phyloP scores from a whole-genome alignment of 2,797 vertebrate species.

The Manis pentadactyla region DNA sequence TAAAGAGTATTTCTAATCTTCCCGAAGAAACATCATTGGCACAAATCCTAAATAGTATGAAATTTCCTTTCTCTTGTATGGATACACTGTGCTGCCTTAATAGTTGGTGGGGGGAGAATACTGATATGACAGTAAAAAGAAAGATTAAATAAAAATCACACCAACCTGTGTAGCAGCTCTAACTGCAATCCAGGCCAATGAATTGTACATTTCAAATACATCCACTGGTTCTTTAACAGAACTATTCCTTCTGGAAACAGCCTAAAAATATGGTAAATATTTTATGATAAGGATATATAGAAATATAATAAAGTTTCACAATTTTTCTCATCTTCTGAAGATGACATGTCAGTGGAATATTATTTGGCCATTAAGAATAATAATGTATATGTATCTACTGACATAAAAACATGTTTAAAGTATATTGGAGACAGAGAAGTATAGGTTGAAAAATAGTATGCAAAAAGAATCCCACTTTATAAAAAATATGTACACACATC shows the following conservation, averaged over 20 bases:
- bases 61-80: slow-evolving; percentile 38
- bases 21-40: slow-evolving; percentile 35
- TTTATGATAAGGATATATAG: slow-evolving; percentile 17
- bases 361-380: slow-evolving; percentile 22
- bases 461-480: neutral
- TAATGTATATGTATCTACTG: neutral
- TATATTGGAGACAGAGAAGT: neutral
- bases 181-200: slow-evolving; percentile 90
- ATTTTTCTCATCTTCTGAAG: slow-evolving; percentile 33
- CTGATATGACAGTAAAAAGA: neutral
- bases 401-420: slow-evolving; percentile 4
- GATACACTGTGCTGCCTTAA: neutral
- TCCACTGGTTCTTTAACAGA: slow-evolving; percentile 58
- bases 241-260: slow-evolving; percentile 4
- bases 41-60: slow-evolving; percentile 66
- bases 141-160: slow-evolving; percentile 42
- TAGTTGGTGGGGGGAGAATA: neutral
- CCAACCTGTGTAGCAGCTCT: slow-evolving; percentile 91
- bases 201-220: slow-evolving; percentile 76
- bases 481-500: neutral
- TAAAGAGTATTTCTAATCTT: slow-evolving; percentile 53
- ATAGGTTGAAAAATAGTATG: neutral
- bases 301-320: neutral
- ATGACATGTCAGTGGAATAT: slow-evolving; percentile 26
- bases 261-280: slow-evolving; percentile 77